These are phyloP conservation scores for Drosophila histrio DNA, from an alignment of 2,888 invertebrate genomes.

Conservation along the genomic window DNA sequence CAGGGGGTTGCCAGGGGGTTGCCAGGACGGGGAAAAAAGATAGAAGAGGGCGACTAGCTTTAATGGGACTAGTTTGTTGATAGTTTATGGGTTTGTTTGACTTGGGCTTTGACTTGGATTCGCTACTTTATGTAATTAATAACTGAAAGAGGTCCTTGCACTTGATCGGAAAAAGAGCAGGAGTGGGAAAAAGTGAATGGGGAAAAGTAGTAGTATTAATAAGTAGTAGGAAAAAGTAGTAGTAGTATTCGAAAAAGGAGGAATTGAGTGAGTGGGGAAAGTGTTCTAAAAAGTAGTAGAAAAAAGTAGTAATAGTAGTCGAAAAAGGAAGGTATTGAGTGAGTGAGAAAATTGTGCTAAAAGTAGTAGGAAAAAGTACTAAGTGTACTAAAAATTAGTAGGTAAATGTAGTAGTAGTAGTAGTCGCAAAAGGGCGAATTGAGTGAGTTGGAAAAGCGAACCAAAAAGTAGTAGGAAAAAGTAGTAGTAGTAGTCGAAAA, in stretches of 20 bases:
- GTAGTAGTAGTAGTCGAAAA: not conserved
- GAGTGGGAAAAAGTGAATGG: no score
- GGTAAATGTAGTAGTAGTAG: no score
- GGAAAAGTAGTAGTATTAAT: no score
- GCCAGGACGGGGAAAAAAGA: not conserved
- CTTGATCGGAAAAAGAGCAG: slow-evolving; percentile 3
- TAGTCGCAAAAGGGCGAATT: no score
- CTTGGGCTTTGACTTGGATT: slow-evolving; percentile 9
- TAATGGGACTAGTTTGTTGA: slow-evolving; percentile 26
- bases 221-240: not conserved
- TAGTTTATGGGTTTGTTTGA: slow-evolving; percentile 24
- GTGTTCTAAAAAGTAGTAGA: no score
- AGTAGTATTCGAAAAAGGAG: not conserved
- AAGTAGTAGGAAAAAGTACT: no score
- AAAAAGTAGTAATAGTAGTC: not conserved
- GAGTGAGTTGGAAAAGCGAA: no score
- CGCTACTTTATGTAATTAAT: slow-evolving; percentile 40
- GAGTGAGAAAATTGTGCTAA: no score
- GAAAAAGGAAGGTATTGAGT: no score
- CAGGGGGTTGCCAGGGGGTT: not conserved
- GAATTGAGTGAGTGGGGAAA: not conserved
- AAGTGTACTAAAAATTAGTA: no score
- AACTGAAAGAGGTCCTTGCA: slow-evolving; percentile 39
- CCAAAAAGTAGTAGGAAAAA: not conserved
- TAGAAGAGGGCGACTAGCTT: not conserved